A percentile compares a stretch with the other conserved stretches of the same genome.
phyloP scores from a whole-genome alignment of 2,888 invertebrate genomes.

The Rhorus exstirpatorius region DNA sequence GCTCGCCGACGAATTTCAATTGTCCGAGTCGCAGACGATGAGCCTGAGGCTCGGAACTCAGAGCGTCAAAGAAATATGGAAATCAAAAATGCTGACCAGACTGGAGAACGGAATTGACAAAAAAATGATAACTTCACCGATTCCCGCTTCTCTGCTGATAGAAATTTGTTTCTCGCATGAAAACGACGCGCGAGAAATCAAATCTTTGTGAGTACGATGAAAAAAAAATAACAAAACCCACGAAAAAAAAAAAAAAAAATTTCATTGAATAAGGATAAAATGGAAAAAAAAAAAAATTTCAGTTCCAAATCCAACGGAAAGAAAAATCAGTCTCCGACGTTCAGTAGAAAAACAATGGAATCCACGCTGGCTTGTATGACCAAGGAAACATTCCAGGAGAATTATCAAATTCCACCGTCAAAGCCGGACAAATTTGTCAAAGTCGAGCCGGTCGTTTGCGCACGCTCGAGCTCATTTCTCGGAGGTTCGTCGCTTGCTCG shows the following conservation, averaged over 20 bases:
- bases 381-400: constrained; percentile 86
- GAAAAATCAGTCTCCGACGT: constrained; percentile 73
- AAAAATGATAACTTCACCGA: constrained; percentile 87
- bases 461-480: constrained; percentile 89
- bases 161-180: constrained; percentile 87
- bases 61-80: constrained; percentile 92
- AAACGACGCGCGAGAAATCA: constrained; percentile 88
- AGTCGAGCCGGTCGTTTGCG: constrained; percentile 87
- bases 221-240: not conserved
- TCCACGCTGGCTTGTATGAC: constrained; percentile 87
- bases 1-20: constrained; percentile 87
- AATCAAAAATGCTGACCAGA: constrained; percentile 89
- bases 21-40: constrained; percentile 65
- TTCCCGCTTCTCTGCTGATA: constrained; percentile 88
- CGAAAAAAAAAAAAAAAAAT: constrained; percentile 46
- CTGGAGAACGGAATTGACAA: constrained; percentile 88
- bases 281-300: constrained; percentile 1
- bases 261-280: no score
- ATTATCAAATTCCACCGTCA: constrained; percentile 87
- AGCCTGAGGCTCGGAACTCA: constrained; percentile 74
- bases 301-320: constrained; percentile 42
- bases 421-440: constrained; percentile 84
- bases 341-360: constrained; percentile 90
- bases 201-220: constrained; percentile 85
- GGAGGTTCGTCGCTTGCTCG: no score